These are phyloP conservation scores for Corydoras sp. DNA, from an alignment of 2,113 vertebrate species.

Conservation along the genomic window DNA sequence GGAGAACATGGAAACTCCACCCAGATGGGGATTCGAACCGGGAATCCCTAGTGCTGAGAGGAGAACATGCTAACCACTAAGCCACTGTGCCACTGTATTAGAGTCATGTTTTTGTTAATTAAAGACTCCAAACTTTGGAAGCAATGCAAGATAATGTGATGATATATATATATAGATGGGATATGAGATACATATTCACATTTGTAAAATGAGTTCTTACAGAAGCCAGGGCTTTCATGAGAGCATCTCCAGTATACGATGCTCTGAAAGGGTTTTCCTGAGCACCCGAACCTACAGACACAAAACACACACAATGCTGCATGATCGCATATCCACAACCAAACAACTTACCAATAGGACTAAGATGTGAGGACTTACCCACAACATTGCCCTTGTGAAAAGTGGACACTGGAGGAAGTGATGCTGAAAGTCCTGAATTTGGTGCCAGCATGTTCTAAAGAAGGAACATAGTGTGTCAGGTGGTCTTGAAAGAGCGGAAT, in stretches of 20 bases:
- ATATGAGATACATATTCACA: background rate
- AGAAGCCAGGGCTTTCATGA: constrained; percentile 93
- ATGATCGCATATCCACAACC: no score
- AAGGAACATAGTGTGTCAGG: constrained; percentile 13
- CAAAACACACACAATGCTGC: background rate
- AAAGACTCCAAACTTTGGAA: no score
- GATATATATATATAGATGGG: no score
- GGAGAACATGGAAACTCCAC: no score
- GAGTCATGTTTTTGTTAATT: no score
- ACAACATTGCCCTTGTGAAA: constrained; percentile 73
- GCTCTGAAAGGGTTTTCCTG: constrained; percentile 77
- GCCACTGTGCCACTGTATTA: no score
- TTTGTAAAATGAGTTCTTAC: constrained; percentile 70
- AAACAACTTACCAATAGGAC: no score
- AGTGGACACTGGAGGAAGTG: constrained; percentile 93
- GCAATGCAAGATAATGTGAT: no score
- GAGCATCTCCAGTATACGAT: constrained; percentile 89
- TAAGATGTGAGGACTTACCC: no score
- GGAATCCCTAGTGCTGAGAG: no score
- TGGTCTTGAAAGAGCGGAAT: background rate
- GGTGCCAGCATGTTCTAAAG: constrained; percentile 78
- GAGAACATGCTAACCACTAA: no score
- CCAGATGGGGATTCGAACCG: no score
- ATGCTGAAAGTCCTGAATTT: constrained; percentile 78
- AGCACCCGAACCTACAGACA: constrained; percentile 9